A percentile compares a stretch with the other conserved stretches of the same genome.
phyloP scores from a whole-genome alignment of 2,888 invertebrate species.

The Pristionchus arcanus region DNA sequence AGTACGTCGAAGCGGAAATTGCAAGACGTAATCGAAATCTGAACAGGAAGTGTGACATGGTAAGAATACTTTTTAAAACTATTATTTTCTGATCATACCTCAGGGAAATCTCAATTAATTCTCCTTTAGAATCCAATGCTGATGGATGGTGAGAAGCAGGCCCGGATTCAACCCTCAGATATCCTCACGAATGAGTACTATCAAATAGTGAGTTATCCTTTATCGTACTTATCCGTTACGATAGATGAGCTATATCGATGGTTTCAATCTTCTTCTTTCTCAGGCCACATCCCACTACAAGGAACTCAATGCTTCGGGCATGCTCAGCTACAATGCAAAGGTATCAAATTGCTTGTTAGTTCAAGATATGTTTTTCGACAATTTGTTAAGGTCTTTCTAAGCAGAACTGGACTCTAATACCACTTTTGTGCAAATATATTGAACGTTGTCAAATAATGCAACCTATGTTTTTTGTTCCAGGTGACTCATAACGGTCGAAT shows the following conservation, averaged over 20 bases:
- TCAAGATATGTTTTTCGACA: background rate
- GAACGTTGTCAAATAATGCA: no score
- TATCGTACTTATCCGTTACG: background rate
- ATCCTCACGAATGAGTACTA: slow-evolving; percentile 54
- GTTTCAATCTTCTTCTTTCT: background rate
- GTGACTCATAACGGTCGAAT: slow-evolving; percentile 51
- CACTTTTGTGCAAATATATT: no score
- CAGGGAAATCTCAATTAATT: background rate
- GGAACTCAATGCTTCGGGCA: slow-evolving; percentile 48
- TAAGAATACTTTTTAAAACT: background rate
- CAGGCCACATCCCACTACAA: slow-evolving; percentile 54
- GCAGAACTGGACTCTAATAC: no score
- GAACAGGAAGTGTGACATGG: slow-evolving; percentile 1
- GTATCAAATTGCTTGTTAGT: background rate
- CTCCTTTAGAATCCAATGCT: slow-evolving; percentile 13
- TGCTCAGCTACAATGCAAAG: slow-evolving; percentile 54
- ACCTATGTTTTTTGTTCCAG: background rate
- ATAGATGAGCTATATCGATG: background rate
- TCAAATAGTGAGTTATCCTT: slow-evolving; percentile 42
- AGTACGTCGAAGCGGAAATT: background rate
- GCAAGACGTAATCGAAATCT: background rate
- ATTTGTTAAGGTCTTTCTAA: background rate
- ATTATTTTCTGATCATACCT: background rate
- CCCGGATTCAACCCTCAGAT: slow-evolving; percentile 4
- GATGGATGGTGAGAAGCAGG: slow-evolving; percentile 47